Conservation (phyloP, 2,113 vertebrate genomes). For the Erinaceus europaeus region DNA sequence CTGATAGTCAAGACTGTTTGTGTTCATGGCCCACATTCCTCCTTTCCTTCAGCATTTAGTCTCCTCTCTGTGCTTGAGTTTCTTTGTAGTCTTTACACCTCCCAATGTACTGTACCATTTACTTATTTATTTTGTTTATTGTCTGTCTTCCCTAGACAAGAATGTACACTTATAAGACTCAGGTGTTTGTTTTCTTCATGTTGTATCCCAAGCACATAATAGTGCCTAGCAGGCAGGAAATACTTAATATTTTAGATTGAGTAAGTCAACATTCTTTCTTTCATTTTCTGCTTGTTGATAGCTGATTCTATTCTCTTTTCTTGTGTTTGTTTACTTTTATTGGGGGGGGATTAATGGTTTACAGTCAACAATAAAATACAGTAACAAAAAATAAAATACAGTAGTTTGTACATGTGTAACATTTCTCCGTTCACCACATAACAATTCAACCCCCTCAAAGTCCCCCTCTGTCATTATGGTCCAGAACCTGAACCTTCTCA, state of each 20-base stretch:
- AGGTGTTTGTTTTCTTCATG: background rate
- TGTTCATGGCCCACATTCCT: background rate
- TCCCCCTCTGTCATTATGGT: too few species aligned
- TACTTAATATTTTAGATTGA: background rate
- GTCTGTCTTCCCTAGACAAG: background rate
- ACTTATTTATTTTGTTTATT: background rate
- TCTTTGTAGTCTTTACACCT: background rate
- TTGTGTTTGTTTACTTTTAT: background rate
- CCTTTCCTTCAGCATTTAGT: too few species aligned
- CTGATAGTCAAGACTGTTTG: background rate
- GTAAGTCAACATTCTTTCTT: too few species aligned
- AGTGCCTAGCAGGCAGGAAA: background rate
- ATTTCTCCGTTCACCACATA: too few species aligned
- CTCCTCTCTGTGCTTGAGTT: background rate
- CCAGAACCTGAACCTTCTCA: too few species aligned
- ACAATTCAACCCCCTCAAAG: too few species aligned
- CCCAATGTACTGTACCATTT: background rate
- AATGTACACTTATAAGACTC: background rate
- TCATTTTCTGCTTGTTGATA: fast-evolving
- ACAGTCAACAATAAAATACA: too few species aligned
- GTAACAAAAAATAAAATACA: too few species aligned
- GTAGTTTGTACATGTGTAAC: too few species aligned
- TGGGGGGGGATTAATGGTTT: too few species aligned
- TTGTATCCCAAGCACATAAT: background rate
- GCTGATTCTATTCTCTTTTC: background rate